These are phyloP conservation scores for Nyctereutes procyonoides DNA, from an alignment of 2,113 vertebrate species.

Conservation along the genomic window DNA sequence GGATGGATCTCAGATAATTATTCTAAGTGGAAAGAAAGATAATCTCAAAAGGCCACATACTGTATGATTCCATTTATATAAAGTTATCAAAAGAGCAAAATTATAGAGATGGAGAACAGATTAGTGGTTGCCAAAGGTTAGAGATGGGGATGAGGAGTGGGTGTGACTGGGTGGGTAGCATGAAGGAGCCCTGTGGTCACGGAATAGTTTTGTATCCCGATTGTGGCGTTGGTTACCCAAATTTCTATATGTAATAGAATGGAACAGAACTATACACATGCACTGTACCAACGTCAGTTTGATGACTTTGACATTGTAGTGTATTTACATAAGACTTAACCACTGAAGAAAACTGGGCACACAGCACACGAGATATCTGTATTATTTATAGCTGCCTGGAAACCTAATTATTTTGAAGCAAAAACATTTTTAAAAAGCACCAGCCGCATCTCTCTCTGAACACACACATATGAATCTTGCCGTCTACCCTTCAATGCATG, in stretches of 20 bases:
- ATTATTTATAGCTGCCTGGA: neutral
- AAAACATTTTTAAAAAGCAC: neutral
- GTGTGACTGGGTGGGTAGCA: neutral
- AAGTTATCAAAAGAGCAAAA: neutral
- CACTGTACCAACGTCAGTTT: neutral
- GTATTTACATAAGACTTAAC: neutral
- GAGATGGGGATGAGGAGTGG: neutral
- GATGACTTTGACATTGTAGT: neutral
- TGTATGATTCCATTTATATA: neutral
- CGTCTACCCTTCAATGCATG: neutral
- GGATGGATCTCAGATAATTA: neutral
- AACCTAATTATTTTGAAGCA: constrained; percentile 39
- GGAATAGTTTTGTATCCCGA: neutral
- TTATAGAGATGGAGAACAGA: neutral
- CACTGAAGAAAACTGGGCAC: neutral
- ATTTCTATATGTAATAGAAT: neutral
- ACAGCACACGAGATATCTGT: neutral
- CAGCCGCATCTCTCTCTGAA: neutral
- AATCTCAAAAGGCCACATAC: neutral
- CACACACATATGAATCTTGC: neutral
- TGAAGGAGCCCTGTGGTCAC: neutral
- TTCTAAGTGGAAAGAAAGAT: neutral
- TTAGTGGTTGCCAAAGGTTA: neutral
- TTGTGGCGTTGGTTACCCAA: neutral
- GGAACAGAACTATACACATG: neutral